phyloP scores from a whole-genome alignment of 2,113 vertebrate species.

The Halcyon malimbica region DNA sequence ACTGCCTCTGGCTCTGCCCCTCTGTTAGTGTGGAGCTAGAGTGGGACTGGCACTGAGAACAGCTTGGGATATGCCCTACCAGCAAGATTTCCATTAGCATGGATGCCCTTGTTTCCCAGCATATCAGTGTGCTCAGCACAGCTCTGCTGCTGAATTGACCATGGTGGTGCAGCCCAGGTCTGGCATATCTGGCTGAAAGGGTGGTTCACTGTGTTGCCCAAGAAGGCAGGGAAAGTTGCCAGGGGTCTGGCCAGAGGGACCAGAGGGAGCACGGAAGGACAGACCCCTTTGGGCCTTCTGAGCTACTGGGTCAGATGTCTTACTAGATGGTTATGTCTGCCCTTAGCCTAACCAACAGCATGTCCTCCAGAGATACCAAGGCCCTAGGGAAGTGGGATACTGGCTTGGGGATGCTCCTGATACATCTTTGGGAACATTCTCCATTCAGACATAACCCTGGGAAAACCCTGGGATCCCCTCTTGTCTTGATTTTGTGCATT shows the following conservation, averaged over 20 bases:
- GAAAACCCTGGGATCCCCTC: background rate
- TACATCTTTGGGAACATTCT: background rate
- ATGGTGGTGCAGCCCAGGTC: background rate
- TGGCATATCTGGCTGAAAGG: background rate
- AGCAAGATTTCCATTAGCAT: background rate
- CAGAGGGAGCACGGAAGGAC: background rate
- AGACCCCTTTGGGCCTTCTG: background rate
- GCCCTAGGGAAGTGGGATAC: background rate
- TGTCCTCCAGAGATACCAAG: background rate
- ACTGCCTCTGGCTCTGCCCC: background rate
- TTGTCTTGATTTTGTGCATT: background rate
- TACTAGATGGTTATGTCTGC: background rate
- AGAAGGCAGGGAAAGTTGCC: background rate
- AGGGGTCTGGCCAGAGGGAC: background rate
- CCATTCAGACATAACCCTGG: background rate
- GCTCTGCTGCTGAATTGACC: background rate
- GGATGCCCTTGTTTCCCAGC: background rate
- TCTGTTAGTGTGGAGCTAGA: background rate
- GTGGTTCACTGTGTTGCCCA: accelerated
- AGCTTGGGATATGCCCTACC: background rate
- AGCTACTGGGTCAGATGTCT: background rate
- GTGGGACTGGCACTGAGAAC: background rate
- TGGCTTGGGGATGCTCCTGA: background rate
- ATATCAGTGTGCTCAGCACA: background rate
- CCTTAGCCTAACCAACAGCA: background rate